Evolutionary conservation across 2,113 vertebrate genomes (phyloP).

Genomic region (Protobothrops mucrosquamatus): DNA sequence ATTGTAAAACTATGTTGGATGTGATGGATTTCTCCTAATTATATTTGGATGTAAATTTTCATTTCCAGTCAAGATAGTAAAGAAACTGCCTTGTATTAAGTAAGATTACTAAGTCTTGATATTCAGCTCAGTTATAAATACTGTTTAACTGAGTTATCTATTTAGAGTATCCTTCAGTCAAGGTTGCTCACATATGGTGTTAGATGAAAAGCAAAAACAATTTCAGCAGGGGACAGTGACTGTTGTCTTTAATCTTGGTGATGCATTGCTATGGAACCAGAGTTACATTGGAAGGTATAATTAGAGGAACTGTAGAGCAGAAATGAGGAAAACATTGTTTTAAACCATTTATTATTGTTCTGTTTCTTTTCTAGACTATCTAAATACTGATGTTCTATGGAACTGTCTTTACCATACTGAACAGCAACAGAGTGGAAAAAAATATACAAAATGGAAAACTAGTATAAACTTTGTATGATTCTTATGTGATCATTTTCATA

Average conservation of each 20-base stretch:
- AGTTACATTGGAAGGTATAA: background rate
- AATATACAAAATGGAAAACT: background rate
- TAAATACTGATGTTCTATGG: background rate
- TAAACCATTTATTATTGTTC: background rate
- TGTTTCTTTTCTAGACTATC: background rate
- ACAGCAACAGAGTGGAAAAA: background rate
- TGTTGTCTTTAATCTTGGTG: constrained; percentile 20
- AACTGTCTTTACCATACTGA: background rate
- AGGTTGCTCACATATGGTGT: constrained; percentile 45
- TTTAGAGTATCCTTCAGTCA: constrained; percentile 49
- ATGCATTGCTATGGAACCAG: background rate
- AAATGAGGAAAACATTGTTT: background rate
- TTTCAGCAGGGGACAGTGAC: constrained; percentile 31
- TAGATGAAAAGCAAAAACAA: constrained; percentile 29
- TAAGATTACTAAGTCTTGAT: constrained; percentile 48
- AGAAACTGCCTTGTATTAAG: constrained; percentile 34
- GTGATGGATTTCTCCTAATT: constrained; percentile 48
- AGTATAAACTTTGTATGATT: background rate
- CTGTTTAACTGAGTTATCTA: constrained; percentile 38
- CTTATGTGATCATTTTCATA: background rate
- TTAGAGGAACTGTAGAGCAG: background rate
- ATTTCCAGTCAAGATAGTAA: constrained; percentile 23
- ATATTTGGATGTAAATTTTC: constrained; percentile 37
- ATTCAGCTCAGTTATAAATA: constrained; percentile 29
- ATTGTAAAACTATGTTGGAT: constrained; percentile 41